These are phyloP conservation scores for Rhingia campestris DNA, from an alignment of 2,888 invertebrate species.

Conservation along the genomic window DNA sequence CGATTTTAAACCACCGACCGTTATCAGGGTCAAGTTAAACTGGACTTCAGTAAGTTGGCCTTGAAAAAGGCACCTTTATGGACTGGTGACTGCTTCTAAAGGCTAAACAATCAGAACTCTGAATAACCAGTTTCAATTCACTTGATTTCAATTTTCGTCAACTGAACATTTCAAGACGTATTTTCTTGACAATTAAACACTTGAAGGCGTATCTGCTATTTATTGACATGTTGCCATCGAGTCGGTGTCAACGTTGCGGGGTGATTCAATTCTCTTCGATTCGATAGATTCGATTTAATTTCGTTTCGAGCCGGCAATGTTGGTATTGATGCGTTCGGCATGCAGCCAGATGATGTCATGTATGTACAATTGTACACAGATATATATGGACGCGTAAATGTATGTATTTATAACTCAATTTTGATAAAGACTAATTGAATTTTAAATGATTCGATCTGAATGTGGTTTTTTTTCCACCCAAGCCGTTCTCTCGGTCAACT, in stretches of 20 bases:
- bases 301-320: conserved; percentile 51
- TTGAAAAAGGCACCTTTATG: conserved; percentile 16
- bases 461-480: conserved; percentile 44
- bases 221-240: conserved; percentile 6
- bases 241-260: conserved; percentile 59
- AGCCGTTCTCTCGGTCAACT: conserved; percentile 50
- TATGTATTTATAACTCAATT: conserved; percentile 49
- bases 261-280: conserved; percentile 64
- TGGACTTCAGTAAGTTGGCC: conserved; percentile 15
- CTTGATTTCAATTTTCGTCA: no score
- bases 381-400: background rate
- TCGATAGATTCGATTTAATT: conserved; percentile 58
- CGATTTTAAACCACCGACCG: background rate
- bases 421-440: conserved; percentile 68
- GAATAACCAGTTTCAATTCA: background rate
- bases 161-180: no score
- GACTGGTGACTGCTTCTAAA: background rate
- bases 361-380: background rate
- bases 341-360: conserved; percentile 65
- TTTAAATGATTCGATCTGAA: conserved; percentile 64
- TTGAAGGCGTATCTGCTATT: background rate
- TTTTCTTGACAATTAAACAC: background rate
- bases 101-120: background rate
- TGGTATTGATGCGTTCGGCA: conserved; percentile 49
- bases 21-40: conserved; percentile 29